Base-by-base conservation (phyloP, 2,113 vertebrate genomes). In the Coracopsis vasa region DNA sequence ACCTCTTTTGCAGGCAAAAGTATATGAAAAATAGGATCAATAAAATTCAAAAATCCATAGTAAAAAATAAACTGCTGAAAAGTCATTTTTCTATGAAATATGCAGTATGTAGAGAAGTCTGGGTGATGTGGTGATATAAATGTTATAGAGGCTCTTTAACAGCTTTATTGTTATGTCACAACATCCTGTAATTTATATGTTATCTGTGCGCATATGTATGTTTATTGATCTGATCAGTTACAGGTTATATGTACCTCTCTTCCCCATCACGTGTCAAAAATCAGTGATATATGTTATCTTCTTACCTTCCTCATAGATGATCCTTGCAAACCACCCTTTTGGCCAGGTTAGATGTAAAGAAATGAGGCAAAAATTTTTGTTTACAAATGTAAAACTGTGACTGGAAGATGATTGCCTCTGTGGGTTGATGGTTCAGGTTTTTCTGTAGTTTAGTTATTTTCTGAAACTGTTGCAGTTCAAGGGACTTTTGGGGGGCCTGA, bases 401-500 rank as follows among this genome's bases (percentile, higher is more conserved):
- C 23, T 56, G 17, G 24, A 53, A 62, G 33, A 9, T 13, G 13
- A n/a, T 23, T 50, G 2, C 5, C 3, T 53, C 21, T n/a, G 21
- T 41, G 54, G 7, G 28, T 11, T 56, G 10, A 11, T 29, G 15
- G 9, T 53, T 1, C n/a, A 2, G 35, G 5, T 11, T 81, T 86
- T 60, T 11, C 42, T 86, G 29, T 45, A 37, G 21, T 31, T 28
- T 33, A 47, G 6, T 13, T 74, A 18, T 83, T 41, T 42, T 53
- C 44, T 73, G 53, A 69, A 86, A 61, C 4, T 44, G 1, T 19
- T 41, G 7, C 35, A 42, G 80, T 64, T 83, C 39, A 77, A 74
- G 35, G 13, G 5, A 21, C 15, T 37, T 54, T 8, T 3, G 0
- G 6, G 35, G 12, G 4, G 3, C 0, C 11, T 67, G 27, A 48